Base-by-base conservation (phyloP, 2,888 invertebrate species). In the Protonemura montana region DNA sequence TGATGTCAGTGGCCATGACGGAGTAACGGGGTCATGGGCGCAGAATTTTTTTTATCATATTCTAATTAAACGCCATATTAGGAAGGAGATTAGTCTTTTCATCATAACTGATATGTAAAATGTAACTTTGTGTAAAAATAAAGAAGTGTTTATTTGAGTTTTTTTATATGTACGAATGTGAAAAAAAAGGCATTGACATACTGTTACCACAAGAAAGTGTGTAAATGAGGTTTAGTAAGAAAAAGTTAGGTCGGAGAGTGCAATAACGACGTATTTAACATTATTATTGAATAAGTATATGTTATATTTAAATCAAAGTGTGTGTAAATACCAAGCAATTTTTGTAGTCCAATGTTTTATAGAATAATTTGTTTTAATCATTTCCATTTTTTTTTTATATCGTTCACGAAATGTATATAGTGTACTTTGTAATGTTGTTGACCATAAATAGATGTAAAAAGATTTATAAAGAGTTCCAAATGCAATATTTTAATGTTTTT, bases 61-160 rank as follows among this genome's bases (percentile, higher is more conserved):
- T 59, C 26, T 84, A 84, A 59, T 84, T 59, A 84, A 10, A 76
- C 76, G 59, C 76, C 29, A 59, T 84, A 59, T 28, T 76, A 84
- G 10, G 59, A 27, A 76, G 28, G 28, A 59, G 84, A 59, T 84
- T 59, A 42, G 59, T 59, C 59, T 10, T 41, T 84, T 84, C 29
- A 84, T 28, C n/a, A 28, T 25, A 21, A 5, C 28, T 26, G 78
- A 28, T 13, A 78, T 59, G 35, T n/a, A 35, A 26, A 25, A 78
- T 26, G 27, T 26, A 25, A 78, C 1, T 16, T 59, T 59, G 59
- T 59, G 59, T 59, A 21, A 59, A 35, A 35, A 6, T 6, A 10
- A 10, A 35, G 5, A 10, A 35, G 10, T 35, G 10, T 6, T 35
- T 35, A 35, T 35, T 35, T 35, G 3, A 6, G 35, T 35, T 3